Evolutionary conservation across 2,888 invertebrate species (phyloP).

Genomic region (Amphimallon solstitiale): DNA sequence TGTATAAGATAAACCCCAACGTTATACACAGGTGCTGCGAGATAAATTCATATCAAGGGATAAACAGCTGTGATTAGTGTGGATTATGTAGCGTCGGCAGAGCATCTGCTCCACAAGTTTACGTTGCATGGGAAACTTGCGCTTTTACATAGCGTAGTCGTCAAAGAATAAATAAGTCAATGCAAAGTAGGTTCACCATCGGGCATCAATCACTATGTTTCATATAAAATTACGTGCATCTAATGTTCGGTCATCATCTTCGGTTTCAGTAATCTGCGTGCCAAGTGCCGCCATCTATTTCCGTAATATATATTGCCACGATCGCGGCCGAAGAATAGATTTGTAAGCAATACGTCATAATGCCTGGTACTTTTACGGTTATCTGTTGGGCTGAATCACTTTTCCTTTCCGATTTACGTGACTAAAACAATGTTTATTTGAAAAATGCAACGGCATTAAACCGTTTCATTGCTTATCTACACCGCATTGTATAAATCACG

Average conservation of each 20-base stretch:
- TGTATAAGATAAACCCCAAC: slow-evolving; percentile 27
- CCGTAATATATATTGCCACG: slow-evolving; percentile 45
- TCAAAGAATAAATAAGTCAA: slow-evolving; percentile 48
- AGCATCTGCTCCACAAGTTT: slow-evolving; percentile 44
- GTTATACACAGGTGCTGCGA: slow-evolving; percentile 42
- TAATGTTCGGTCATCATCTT: slow-evolving; percentile 48
- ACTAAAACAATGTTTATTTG: slow-evolving; percentile 39
- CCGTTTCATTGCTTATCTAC: slow-evolving; percentile 21
- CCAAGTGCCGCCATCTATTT: slow-evolving; percentile 48
- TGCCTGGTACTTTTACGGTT: slow-evolving; percentile 40
- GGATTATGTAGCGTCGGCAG: slow-evolving; percentile 45
- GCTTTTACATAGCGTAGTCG: slow-evolving; percentile 48
- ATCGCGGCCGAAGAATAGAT: slow-evolving; percentile 46
- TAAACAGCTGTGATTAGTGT: slow-evolving; percentile 48
- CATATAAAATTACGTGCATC: slow-evolving; percentile 48
- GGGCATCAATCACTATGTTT: slow-evolving; percentile 51
- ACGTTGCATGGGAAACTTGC: slow-evolving; percentile 25
- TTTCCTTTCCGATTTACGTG: slow-evolving; percentile 41
- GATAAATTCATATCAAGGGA: slow-evolving; percentile 46
- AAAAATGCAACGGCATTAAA: slow-evolving; percentile 36
- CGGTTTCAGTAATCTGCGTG: slow-evolving; percentile 48
- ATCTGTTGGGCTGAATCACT: slow-evolving; percentile 44
- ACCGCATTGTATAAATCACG: slow-evolving; percentile 25
- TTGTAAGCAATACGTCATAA: slow-evolving; percentile 51
- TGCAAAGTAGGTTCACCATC: slow-evolving; percentile 42